These are phyloP conservation scores for Anoplopoma fimbria DNA, from an alignment of 2,113 vertebrate genomes.

Conservation along the genomic window DNA sequence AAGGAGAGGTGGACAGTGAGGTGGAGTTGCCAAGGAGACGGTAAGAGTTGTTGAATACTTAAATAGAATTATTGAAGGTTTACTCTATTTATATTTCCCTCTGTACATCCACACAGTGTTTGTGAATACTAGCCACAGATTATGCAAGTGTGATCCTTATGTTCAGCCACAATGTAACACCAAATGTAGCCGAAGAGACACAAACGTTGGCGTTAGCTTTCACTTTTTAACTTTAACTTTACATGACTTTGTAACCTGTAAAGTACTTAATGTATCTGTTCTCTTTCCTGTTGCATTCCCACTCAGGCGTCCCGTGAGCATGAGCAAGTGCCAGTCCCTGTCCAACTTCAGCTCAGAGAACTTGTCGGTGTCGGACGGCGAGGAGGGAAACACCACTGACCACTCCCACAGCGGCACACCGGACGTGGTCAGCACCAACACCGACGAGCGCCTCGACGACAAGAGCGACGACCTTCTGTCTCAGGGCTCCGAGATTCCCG, in stretches of 20 bases:
- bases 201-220: background rate
- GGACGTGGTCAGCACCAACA: conserved; percentile 93
- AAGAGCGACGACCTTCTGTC: conserved; percentile 91
- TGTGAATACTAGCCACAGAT: background rate
- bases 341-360: conserved; percentile 96
- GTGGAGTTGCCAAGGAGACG: conserved; percentile 90
- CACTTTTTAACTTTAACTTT: too few relatives aligned
- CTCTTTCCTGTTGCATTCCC: background rate
- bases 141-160: background rate
- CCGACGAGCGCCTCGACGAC: conserved; percentile 90
- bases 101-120: background rate
- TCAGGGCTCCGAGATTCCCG: conserved; percentile 90
- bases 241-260: too few relatives aligned
- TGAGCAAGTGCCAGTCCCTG: conserved; percentile 91
- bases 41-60: conserved; percentile 70
- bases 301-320: conserved; percentile 85
- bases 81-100: background rate
- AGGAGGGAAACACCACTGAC: conserved; percentile 93
- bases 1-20: conserved; percentile 95
- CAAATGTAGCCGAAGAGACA: background rate
- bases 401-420: conserved; percentile 93
- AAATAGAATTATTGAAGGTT: background rate
- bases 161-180: background rate
- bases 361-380: conserved; percentile 89
- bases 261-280: background rate